Percentiles rank a stretch among this genome's conserved stretches.
Conservation (phyloP, 2,888 invertebrate species). For the Hirudinaria manillensis region DNA sequence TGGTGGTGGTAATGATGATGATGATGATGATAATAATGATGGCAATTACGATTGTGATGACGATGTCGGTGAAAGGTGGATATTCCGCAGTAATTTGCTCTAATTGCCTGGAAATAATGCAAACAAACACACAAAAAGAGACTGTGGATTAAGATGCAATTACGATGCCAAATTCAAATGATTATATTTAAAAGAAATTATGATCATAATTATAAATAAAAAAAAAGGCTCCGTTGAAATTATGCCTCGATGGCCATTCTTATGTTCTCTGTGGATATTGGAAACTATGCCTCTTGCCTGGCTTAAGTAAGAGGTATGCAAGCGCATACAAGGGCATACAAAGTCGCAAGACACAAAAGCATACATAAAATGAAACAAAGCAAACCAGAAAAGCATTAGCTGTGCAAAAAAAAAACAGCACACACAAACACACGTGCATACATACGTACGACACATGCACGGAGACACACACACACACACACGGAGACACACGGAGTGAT, state of each 20-base stretch:
- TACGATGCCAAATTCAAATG: no score
- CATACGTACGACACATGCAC: neutral
- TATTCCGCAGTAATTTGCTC: no score
- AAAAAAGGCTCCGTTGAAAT: no score
- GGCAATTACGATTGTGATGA: conserved; percentile 25
- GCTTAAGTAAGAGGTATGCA: neutral
- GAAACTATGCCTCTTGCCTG: neutral
- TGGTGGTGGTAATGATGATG: conserved; percentile 27
- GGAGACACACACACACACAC: neutral
- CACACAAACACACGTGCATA: neutral
- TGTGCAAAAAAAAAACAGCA: neutral
- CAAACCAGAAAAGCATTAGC: no score
- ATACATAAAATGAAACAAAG: neutral
- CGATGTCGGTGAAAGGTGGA: conserved; percentile 5
- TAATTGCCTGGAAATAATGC: no score
- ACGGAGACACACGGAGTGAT: neutral
- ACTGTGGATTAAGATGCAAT: no score
- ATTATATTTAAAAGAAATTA: no score
- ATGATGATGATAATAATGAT: conserved; percentile 24
- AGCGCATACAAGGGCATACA: neutral
- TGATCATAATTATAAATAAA: no score
- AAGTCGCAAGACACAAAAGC: neutral
- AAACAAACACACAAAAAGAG: no score
- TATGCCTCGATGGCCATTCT: no score
- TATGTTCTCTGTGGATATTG: neutral